phyloP scores from a whole-genome alignment of 37 sponge, comb jelly and placozoan genomes.

The Hexactinellida sp. region DNA sequence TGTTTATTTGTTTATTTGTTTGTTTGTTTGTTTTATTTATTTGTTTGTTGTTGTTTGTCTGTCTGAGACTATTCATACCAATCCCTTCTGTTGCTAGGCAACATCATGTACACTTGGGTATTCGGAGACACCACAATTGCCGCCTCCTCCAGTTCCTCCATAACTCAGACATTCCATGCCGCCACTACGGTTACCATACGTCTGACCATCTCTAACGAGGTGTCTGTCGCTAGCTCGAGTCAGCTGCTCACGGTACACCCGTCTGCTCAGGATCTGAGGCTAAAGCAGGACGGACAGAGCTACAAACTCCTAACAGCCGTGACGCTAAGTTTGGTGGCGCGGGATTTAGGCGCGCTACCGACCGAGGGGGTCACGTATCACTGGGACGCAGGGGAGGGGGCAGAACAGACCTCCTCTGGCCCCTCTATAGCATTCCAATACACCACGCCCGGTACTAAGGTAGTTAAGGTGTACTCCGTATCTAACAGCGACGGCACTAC shows the following conservation, averaged over 20 bases:
- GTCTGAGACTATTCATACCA: no score
- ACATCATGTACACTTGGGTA: slow-evolving; percentile 20
- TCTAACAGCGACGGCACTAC: neutral
- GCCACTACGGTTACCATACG: neutral
- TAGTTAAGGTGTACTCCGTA: neutral
- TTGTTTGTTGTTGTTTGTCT: no score
- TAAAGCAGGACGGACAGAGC: neutral
- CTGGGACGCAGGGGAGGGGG: slow-evolving; percentile 9
- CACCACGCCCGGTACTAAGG: neutral
- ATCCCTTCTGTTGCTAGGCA: neutral
- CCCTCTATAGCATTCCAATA: neutral
- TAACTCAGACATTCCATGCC: neutral
- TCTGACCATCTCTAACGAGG: neutral
- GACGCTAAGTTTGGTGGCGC: neutral
- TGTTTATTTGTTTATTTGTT: no score
- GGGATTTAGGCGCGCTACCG: neutral
- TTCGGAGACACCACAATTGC: slow-evolving; percentile 1
- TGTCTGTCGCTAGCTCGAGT: neutral
- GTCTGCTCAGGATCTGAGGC: neutral
- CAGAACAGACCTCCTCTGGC: neutral
- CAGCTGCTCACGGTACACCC: neutral
- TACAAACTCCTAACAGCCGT: neutral
- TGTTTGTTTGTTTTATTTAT: no score
- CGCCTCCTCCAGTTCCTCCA: neutral
- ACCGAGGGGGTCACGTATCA: neutral